These are phyloP conservation scores for Sminthurides aquaticus DNA, from an alignment of 2,888 invertebrate genomes.

Conservation along the genomic window DNA sequence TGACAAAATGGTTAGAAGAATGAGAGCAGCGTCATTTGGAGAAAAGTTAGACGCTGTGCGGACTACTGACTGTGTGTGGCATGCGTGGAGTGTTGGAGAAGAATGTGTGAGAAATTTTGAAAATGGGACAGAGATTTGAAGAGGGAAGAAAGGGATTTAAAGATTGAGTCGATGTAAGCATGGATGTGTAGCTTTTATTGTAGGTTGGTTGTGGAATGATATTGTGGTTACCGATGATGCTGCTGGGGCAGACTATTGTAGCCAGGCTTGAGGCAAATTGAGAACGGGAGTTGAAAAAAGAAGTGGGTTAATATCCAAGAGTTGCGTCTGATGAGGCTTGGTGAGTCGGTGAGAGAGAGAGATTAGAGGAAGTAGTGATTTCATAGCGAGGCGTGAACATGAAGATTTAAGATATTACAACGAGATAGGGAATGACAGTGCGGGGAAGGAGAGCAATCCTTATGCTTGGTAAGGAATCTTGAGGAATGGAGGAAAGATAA, in stretches of 20 bases:
- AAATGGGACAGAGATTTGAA: not conserved
- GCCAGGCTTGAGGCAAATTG: not conserved
- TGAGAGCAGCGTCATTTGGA: too few relatives aligned
- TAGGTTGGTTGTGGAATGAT: too few relatives aligned
- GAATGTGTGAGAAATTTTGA: too few relatives aligned
- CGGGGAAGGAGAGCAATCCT: too few relatives aligned
- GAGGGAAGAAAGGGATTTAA: too few relatives aligned
- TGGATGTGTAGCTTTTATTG: too few relatives aligned
- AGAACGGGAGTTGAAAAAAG: not conserved
- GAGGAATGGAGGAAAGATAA: too few relatives aligned
- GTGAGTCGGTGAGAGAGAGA: not conserved
- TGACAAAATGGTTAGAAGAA: not conserved
- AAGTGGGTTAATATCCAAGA: not conserved
- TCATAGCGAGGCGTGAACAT: not conserved
- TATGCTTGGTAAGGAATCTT: too few relatives aligned
- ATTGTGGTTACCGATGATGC: not conserved
- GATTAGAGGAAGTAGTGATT: not conserved
- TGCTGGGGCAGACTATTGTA: too few relatives aligned
- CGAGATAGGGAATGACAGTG: too few relatives aligned
- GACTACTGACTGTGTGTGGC: not conserved
- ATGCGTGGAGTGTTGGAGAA: not conserved
- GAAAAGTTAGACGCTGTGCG: not conserved
- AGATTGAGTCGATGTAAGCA: too few relatives aligned
- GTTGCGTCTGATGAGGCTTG: not conserved
- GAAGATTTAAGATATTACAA: not conserved